Base-by-base conservation (phyloP, 2,888 invertebrate genomes). In the Rhyacophila evoluta region DNA sequence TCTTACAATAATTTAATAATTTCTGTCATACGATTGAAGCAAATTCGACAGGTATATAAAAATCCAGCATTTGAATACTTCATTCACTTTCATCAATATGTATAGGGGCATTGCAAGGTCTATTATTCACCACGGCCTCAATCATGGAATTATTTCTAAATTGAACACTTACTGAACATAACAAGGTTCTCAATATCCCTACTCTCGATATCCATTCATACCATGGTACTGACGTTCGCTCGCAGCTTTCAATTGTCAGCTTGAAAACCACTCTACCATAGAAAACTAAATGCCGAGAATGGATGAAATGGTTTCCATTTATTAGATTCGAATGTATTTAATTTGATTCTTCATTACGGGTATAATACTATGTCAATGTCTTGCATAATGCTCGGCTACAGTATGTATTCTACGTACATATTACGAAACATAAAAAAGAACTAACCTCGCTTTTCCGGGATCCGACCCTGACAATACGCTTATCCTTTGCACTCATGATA, bases 381-480 rank as follows among this genome's bases (percentile, higher is more conserved):
- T 74, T 74, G 74, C 74, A 74, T 74, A 74, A 74, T 74, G 27
- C 19, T 8, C 15, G n/a, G 28, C 5, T 8, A 70, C n/a, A 27
- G 55, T 19, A 8, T 1, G 19, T 25, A n/a, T n/a, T n/a, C n/a
- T n/a, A n/a, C n/a, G n/a, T n/a, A n/a, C n/a, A n/a, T n/a, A n/a
- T n/a, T 55, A 41, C 39, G 41, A 41, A 39, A 73, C 71, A 41
- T 55, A 12, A 10, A 75, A 67, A 68, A 71, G 25, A 78, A 87
- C 89, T 88, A 88, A 95, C 95, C 92, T 95, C 94, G 85, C 95
- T 96, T 89, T 95, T 95, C 83, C 95, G 91, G 70, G 95, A 95
- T 78, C 95, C 95, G 79, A 96, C 95, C 83, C 92, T 91, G 83
- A 95, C 93, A 84, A 91, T 90, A 79, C 87, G 87, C 8, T 85